Percentiles rank a stretch among this genome's conserved stretches.
Evolutionary conservation across 2,797 vertebrate genomes (phyloP).

Genomic region (Perodicticus potto): DNA sequence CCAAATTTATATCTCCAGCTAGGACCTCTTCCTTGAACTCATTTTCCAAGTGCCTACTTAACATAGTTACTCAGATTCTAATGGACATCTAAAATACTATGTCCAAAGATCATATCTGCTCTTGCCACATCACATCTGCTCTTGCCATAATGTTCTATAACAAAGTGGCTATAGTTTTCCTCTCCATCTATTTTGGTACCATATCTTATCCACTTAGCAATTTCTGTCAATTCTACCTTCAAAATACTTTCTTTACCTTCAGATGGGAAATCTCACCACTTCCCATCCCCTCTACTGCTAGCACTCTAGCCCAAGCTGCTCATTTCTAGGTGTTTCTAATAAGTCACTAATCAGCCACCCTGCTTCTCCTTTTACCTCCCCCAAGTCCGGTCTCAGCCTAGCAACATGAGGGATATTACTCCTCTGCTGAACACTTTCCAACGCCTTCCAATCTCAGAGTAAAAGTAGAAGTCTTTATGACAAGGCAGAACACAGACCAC

Average conservation of each 20-base stretch:
- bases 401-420: background rate
- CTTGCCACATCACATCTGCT: conserved; percentile 13
- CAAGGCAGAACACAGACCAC: background rate
- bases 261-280: background rate
- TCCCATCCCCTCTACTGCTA: background rate
- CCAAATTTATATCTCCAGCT: background rate
- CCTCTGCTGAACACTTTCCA: background rate
- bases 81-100: background rate
- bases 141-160: background rate
- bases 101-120: background rate
- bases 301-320: background rate
- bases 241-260: conserved; percentile 37
- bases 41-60: conserved; percentile 5
- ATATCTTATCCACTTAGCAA: background rate
- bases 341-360: background rate
- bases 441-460: conserved; percentile 12
- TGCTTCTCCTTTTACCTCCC: background rate
- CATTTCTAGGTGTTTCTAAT: background rate
- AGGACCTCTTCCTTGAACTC: background rate
- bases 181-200: background rate
- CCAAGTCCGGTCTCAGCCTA: background rate
- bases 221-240: conserved; percentile 16
- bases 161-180: background rate
- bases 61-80: background rate
- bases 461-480: background rate